Base-by-base conservation (phyloP, 2,797 vertebrate genomes). In the Sebastes umbrosus region DNA sequence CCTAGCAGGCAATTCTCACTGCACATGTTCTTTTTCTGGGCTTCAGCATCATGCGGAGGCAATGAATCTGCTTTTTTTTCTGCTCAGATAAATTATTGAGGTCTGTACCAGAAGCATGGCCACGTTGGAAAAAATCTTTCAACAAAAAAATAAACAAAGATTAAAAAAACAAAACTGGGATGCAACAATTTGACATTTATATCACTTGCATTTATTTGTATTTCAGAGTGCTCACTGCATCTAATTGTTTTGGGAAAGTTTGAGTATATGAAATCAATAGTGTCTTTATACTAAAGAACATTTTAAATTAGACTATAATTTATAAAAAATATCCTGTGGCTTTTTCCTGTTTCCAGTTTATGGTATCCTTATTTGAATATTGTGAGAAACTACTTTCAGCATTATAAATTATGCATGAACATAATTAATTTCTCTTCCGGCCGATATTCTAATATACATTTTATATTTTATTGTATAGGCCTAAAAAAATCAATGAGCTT, bases 11-110 rank as follows among this genome's bases (percentile, higher is more conserved):
- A 91, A 90, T 78, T 85, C 91, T 95, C 94, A 95, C 96, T 94
- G 96, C 94, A 96, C 95, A 95, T 95, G 90, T 95, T 95, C 91
- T 55, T 94, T 92, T 94, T 96, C 96, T 96, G 93, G 75, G 62
- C 95, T 95, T 96, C 92, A 96, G 74, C 64, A 71, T 78, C 64
- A 71, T 78, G 55, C 92, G 93, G 94, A 93, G 93, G 91, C 90
- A 95, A 97, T 96, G 93, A 93, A 96, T 97, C 96, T 46, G 9
- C 6, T 24, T 13, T 29, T 27, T 54, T 36, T 3, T 7, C 10
- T 25, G 31, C 3, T 50, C 18, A 20, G 50, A 60, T 77, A 24
- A 18, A 75, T 73, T 52, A 57, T 16, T 0, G 10, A 20, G 18
- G 16, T 10, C 6, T 27, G 20, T 2, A 69, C 2, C 6, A 43